phyloP scores from a whole-genome alignment of 1,140 invertebrate species.

The Nebria ingens region DNA sequence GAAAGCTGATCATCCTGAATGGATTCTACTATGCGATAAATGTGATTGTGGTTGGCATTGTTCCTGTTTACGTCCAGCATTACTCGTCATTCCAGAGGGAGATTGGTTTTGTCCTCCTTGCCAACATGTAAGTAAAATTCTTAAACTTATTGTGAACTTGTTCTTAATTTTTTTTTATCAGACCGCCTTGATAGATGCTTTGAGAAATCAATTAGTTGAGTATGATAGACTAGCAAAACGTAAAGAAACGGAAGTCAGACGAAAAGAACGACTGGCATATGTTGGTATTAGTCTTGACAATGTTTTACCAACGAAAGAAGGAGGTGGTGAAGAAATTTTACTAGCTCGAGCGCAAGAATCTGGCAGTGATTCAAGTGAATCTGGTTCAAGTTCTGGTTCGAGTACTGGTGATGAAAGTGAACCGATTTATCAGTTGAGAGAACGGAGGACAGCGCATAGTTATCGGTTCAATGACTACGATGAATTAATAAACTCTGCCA shows the following conservation, averaged over 20 bases:
- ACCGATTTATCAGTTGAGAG: slow-evolving; percentile 71
- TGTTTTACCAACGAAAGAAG: slow-evolving; percentile 43
- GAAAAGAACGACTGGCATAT: slow-evolving; percentile 61
- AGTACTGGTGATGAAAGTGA: slow-evolving; percentile 42
- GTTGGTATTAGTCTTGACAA: slow-evolving; percentile 71
- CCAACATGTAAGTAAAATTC: slow-evolving; percentile 56
- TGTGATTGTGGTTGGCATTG: slow-evolving; percentile 95
- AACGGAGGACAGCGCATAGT: slow-evolving; percentile 63
- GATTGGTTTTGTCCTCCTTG: slow-evolving; percentile 97
- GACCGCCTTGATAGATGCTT: slow-evolving; percentile 56
- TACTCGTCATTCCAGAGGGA: slow-evolving; percentile 89
- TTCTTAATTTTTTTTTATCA: slow-evolving; percentile 33
- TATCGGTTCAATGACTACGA: slow-evolving; percentile 89
- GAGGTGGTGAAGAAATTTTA: slow-evolving; percentile 23
- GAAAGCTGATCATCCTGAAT: slow-evolving; percentile 86
- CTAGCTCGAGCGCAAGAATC: slow-evolving; percentile 26
- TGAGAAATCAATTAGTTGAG: slow-evolving; percentile 49
- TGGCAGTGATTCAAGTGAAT: slow-evolving; percentile 15
- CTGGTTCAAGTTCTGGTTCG: slow-evolving; percentile 17
- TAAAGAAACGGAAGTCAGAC: slow-evolving; percentile 47
- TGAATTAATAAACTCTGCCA: slow-evolving; percentile 85
- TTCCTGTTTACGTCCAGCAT: slow-evolving; percentile 78
- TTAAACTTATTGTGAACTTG: background rate
- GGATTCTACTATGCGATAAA: slow-evolving; percentile 88
- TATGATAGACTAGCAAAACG: slow-evolving; percentile 58